Evolutionary conservation across 2,797 vertebrate genomes (phyloP).

Genomic region (Gephyroberyx darwinii): DNA sequence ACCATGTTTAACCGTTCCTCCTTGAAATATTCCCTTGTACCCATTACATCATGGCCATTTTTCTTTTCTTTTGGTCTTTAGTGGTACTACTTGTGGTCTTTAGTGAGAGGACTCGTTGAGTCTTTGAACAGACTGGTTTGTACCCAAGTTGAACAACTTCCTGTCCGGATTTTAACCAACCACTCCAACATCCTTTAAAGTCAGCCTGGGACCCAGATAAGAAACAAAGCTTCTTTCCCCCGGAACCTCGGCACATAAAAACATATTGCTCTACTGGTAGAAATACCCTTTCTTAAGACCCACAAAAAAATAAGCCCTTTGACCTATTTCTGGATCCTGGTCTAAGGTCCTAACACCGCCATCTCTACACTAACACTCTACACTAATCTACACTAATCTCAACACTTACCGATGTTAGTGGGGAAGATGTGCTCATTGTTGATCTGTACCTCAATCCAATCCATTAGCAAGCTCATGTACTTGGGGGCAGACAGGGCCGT

Average conservation of each 20-base stretch:
- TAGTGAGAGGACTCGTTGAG: not conserved
- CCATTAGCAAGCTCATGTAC: constrained; percentile 97
- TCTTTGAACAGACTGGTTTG: too few relatives aligned
- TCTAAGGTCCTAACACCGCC: not conserved
- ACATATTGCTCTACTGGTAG: not conserved
- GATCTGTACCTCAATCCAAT: constrained; percentile 97
- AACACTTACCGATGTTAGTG: constrained; percentile 90
- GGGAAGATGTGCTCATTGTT: constrained; percentile 96
- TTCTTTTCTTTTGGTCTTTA: not conserved
- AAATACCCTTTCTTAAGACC: not conserved
- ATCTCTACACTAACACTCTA: too few relatives aligned
- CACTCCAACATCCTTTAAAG: not conserved
- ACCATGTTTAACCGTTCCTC: too few relatives aligned
- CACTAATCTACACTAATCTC: too few relatives aligned
- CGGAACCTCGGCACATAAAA: not conserved
- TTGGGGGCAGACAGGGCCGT: constrained; percentile 90
- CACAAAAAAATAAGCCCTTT: not conserved
- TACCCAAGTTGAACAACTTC: not conserved
- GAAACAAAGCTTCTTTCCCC: not conserved
- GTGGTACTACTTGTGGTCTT: not conserved
- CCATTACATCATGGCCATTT: not conserved
- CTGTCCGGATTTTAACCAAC: not conserved
- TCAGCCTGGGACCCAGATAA: not conserved
- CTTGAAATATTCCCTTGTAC: not conserved
- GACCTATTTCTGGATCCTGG: constrained; percentile 1